Conservation (phyloP, 2,888 invertebrate species). For the Galerucella calmariensis region DNA sequence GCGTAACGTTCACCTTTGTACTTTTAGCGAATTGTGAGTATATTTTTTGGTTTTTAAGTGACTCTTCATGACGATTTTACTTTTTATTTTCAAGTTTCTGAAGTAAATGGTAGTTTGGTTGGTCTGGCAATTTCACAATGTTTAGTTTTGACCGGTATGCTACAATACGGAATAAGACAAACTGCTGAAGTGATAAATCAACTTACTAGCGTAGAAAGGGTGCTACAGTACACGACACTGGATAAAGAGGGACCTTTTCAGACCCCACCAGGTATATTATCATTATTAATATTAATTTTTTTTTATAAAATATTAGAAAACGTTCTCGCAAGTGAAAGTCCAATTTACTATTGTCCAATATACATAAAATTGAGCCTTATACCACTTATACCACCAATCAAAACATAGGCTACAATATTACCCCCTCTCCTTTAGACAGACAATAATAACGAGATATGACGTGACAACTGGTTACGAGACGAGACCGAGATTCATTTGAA, state of each 20-base stretch:
- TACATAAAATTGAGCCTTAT: no score
- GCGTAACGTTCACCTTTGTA: slow-evolving; percentile 72
- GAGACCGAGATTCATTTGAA: no score
- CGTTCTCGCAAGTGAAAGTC: no score
- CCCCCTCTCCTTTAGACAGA: no score
- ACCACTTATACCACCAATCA: no score
- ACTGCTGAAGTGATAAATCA: slow-evolving; percentile 80
- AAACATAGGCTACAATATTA: no score
- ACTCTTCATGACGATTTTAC: background rate
- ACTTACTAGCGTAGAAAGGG: slow-evolving; percentile 83
- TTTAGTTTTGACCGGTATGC: slow-evolving; percentile 69
- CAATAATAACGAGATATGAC: no score
- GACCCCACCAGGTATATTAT: slow-evolving; percentile 60
- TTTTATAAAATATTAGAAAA: no score
- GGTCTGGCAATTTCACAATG: slow-evolving; percentile 53
- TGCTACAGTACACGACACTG: slow-evolving; percentile 78
- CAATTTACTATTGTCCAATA: no score
- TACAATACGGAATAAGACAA: slow-evolving; percentile 84
- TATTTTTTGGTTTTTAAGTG: no score
- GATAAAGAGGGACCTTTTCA: slow-evolving; percentile 76
- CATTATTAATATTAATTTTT: no score
- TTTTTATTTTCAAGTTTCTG: slow-evolving; percentile 3
- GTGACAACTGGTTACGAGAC: no score
- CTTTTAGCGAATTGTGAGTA: slow-evolving; percentile 51
- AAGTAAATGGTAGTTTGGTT: slow-evolving; percentile 50